A percentile compares a stretch with the other conserved stretches of the same genome.
Conservation (phyloP, 2,888 invertebrate genomes). For the Mythimna pallens region DNA sequence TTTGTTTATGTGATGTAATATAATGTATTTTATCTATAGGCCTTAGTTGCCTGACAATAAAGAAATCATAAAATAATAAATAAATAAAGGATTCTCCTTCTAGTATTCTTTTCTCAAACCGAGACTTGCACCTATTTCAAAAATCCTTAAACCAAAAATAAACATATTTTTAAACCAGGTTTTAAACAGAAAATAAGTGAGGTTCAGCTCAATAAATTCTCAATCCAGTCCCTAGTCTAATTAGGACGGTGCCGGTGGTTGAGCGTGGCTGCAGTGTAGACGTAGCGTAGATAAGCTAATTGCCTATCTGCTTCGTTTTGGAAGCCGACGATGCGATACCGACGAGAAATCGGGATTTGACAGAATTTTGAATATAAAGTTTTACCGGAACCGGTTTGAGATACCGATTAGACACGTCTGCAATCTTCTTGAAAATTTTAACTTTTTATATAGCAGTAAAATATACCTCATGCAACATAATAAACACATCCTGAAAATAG, state of each 20-base stretch:
- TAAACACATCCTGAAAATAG: too few relatives aligned
- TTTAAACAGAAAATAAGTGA: constrained; percentile 62
- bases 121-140: not conserved
- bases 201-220: constrained; percentile 72
- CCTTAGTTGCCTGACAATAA: too few relatives aligned
- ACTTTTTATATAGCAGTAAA: too few relatives aligned
- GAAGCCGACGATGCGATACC: constrained; percentile 62
- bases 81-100: too few relatives aligned
- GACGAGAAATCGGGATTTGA: constrained; percentile 21
- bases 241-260: constrained; percentile 71
- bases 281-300: constrained; percentile 73
- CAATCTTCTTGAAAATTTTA: not conserved
- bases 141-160: constrained; percentile 11
- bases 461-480: too few relatives aligned
- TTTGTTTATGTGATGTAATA: too few relatives aligned
- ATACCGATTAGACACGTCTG: not conserved
- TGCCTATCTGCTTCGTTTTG: constrained; percentile 66
- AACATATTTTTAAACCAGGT: constrained; percentile 34
- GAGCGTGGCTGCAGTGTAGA: constrained; percentile 60
- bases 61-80: too few relatives aligned
- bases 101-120: not conserved
- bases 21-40: too few relatives aligned
- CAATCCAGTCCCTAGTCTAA: constrained; percentile 70
- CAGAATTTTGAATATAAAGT: constrained; percentile 7
- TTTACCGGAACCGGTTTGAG: not conserved